Evolutionary conservation across 2,797 vertebrate genomes (phyloP).

Genomic region (Percopsis omiscomaycus): DNA sequence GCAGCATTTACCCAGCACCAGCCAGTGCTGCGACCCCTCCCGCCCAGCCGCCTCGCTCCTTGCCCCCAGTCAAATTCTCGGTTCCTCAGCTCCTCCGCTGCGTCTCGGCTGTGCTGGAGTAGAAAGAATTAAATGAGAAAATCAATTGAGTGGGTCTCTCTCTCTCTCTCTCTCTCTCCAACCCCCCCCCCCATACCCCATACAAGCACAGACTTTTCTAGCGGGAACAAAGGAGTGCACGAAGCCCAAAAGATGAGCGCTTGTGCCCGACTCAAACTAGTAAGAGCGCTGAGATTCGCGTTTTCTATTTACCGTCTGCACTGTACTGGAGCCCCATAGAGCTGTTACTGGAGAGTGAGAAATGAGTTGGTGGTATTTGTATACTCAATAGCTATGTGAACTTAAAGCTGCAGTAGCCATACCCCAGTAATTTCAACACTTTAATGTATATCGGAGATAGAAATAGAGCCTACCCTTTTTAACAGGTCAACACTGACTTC

Average conservation of each 20-base stretch:
- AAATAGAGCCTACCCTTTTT: too few species aligned
- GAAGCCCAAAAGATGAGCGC: slow-evolving; percentile 41
- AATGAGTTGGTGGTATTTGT: slow-evolving; percentile 73
- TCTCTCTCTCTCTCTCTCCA: slow-evolving; percentile 19
- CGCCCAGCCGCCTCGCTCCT: slow-evolving; percentile 46
- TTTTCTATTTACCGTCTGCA: slow-evolving; percentile 45
- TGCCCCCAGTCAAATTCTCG: slow-evolving; percentile 59
- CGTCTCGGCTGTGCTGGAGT: slow-evolving; percentile 66
- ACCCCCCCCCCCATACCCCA: slow-evolving; percentile 48
- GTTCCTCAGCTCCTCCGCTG: slow-evolving; percentile 60
- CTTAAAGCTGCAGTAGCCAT: slow-evolving; percentile 74
- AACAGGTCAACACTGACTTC: too few species aligned
- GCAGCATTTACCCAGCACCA: slow-evolving; percentile 72
- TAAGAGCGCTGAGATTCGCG: slow-evolving; percentile 45
- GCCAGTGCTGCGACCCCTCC: slow-evolving; percentile 54
- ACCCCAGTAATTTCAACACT: slow-evolving; percentile 38
- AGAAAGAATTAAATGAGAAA: slow-evolving; percentile 67
- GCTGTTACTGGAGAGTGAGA: slow-evolving; percentile 66
- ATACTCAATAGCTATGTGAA: slow-evolving; percentile 64
- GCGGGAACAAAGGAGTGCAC: slow-evolving; percentile 68
- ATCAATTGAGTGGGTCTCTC: slow-evolving; percentile 37
- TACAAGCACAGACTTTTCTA: slow-evolving; percentile 59
- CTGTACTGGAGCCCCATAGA: slow-evolving; percentile 47
- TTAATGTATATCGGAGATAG: slow-evolving; percentile 8
- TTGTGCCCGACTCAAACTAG: slow-evolving; percentile 44